These are phyloP conservation scores for Erythrocebus patas DNA, from an alignment of 2,113 vertebrate genomes.

Conservation along the genomic window DNA sequence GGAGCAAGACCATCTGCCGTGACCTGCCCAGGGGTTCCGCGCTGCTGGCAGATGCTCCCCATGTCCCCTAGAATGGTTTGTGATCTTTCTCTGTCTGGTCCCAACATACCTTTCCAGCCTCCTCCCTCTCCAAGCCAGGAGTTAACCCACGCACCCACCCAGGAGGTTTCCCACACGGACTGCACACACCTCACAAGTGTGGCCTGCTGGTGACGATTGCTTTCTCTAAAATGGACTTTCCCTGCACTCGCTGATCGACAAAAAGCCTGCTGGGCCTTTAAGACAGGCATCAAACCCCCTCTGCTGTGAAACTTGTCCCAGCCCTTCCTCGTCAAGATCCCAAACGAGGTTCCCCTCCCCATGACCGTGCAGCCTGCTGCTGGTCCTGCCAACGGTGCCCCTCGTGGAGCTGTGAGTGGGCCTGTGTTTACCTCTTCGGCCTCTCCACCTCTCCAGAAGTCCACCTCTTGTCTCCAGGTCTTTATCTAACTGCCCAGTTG, in stretches of 20 bases:
- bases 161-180: not conserved
- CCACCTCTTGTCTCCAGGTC: too few species aligned
- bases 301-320: fast-evolving
- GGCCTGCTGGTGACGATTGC: not conserved
- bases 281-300: fast-evolving
- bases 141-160: not conserved
- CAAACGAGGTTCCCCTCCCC: fast-evolving
- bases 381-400: fast-evolving
- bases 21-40: too few species aligned
- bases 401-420: fast-evolving
- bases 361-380: fast-evolving
- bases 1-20: not conserved
- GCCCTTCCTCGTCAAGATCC: not conserved
- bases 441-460: not conserved
- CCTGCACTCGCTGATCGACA: not conserved
- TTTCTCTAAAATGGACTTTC: too few species aligned
- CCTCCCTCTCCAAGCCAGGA: not conserved
- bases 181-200: too few species aligned
- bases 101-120: fast-evolving
- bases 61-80: fast-evolving
- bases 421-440: not conserved
- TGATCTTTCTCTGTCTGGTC: not conserved
- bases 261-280: not conserved
- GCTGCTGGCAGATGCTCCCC: too few species aligned
- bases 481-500: not conserved